Percentiles rank a stretch among this genome's conserved stretches.
These are phyloP conservation scores for Parotia lawesii DNA, from an alignment of 2,113 vertebrate species.

Conservation along the genomic window DNA sequence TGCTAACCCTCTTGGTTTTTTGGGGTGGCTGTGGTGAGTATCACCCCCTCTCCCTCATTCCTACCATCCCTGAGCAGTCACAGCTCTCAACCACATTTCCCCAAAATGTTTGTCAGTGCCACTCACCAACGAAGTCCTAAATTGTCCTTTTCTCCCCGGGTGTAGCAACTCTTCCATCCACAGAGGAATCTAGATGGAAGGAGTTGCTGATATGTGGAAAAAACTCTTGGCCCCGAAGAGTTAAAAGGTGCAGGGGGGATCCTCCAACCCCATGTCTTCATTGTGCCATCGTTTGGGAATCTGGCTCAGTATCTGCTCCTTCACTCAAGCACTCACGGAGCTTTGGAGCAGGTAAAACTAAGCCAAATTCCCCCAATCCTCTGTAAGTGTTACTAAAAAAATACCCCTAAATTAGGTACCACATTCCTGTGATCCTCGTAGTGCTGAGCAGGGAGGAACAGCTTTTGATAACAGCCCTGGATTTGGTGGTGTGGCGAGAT, in stretches of 20 bases:
- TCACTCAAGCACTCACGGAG: background rate
- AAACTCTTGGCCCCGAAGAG: background rate
- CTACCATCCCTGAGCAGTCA: background rate
- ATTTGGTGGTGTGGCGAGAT: slow-evolving; percentile 48
- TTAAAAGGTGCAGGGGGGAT: background rate
- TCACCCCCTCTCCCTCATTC: background rate
- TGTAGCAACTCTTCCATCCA: background rate
- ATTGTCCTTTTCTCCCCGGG: accelerated
- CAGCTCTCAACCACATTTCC: background rate
- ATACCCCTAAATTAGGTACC: slow-evolving; percentile 33
- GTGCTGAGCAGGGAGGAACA: background rate
- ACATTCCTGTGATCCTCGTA: slow-evolving; percentile 41
- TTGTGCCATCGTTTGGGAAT: background rate
- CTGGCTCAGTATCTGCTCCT: background rate
- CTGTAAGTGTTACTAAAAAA: slow-evolving; percentile 33
- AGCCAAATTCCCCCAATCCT: slow-evolving; percentile 23
- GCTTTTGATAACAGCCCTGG: slow-evolving; percentile 20
- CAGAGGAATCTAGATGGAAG: background rate
- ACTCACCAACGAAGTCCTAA: background rate
- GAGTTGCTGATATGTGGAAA: background rate
- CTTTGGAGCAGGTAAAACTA: background rate
- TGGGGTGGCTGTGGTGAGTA: background rate
- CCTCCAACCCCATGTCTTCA: background rate
- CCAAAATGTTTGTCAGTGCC: background rate
- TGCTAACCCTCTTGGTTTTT: background rate